Conservation (phyloP, 2,797 vertebrate genomes). For the Sebastes jordani region DNA sequence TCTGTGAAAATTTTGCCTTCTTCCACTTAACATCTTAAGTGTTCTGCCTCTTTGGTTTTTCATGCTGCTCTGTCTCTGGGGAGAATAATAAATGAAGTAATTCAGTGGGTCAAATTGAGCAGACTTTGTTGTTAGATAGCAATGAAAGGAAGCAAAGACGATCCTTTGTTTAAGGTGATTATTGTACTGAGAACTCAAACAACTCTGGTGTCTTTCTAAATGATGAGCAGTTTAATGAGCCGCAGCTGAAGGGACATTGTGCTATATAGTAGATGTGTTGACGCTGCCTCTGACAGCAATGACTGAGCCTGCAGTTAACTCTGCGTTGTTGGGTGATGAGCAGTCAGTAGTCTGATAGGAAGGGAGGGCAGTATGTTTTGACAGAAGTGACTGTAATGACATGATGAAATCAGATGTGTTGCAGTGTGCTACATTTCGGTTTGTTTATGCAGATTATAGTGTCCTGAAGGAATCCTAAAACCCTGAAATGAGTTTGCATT, state of each 20-base stretch:
- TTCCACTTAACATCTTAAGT: background rate
- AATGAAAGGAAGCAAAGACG: background rate
- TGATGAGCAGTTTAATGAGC: background rate
- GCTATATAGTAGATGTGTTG: background rate
- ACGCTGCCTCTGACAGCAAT: background rate
- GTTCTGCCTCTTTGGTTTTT: background rate
- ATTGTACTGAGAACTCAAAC: background rate
- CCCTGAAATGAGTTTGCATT: rapidly evolving
- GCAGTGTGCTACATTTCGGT: background rate
- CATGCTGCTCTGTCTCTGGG: background rate
- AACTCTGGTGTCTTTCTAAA: background rate
- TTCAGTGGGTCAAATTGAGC: background rate
- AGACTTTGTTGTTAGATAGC: background rate
- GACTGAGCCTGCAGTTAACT: background rate
- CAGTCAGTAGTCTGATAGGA: background rate
- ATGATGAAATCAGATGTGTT: background rate
- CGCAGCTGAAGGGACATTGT: background rate
- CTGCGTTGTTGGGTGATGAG: background rate
- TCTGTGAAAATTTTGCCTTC: background rate
- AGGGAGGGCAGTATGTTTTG: background rate
- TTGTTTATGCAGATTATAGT: background rate
- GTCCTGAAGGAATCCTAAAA: background rate
- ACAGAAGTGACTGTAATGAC: background rate
- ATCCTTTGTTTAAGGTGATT: background rate
- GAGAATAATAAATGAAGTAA: background rate